phyloP scores from a whole-genome alignment of 2,113 vertebrate genomes.

The Rhea pennata region DNA sequence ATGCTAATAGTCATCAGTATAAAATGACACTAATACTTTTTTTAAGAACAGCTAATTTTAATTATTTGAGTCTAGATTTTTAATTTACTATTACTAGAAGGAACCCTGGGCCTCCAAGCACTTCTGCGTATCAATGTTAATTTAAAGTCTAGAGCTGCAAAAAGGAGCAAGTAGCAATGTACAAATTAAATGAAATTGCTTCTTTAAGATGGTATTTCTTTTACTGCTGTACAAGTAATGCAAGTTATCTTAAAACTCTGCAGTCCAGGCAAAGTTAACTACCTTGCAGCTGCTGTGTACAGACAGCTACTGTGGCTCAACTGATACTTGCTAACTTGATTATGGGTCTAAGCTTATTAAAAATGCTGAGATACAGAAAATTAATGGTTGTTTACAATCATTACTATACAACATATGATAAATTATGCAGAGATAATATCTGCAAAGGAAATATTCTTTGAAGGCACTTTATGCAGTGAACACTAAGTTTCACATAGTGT shows the following conservation, averaged over 20 bases:
- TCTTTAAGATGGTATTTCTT: neutral
- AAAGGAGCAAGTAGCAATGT: neutral
- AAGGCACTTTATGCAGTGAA: neutral
- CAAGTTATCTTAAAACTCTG: neutral
- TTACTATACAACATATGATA: neutral
- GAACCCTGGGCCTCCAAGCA: neutral
- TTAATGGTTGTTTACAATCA: neutral
- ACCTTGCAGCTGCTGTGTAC: neutral
- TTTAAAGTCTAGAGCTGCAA: neutral
- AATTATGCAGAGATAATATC: neutral
- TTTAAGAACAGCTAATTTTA: neutral
- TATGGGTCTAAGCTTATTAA: neutral
- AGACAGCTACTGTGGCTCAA: neutral
- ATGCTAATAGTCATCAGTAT: neutral
- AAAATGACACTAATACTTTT: neutral
- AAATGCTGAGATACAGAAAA: neutral
- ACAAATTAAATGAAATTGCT: neutral
- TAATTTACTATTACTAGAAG: neutral
- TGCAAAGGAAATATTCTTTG: neutral
- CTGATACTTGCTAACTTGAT: neutral
- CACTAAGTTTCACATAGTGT: neutral
- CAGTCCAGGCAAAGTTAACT: neutral
- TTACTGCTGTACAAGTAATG: neutral
- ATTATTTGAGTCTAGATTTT: neutral
- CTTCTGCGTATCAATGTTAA: neutral